These are phyloP conservation scores for Gorsachius goisagi DNA, from an alignment of 2,113 vertebrate genomes.

Conservation along the genomic window DNA sequence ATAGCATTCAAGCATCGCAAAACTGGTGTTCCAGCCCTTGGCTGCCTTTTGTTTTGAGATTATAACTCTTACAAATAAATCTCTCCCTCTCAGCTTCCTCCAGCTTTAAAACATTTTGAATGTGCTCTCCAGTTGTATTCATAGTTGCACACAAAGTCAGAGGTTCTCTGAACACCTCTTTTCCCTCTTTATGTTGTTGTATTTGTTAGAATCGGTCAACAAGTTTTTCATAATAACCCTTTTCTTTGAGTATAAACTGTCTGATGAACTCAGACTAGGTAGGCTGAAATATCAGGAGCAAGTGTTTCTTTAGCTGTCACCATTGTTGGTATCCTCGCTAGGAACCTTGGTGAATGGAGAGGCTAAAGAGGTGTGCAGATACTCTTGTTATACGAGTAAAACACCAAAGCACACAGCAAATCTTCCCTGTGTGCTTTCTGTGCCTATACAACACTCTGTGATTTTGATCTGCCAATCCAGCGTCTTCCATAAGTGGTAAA, in stretches of 20 bases:
- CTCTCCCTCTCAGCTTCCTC: neutral
- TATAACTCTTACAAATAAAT: neutral
- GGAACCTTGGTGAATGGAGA: neutral
- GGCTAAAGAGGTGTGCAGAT: neutral
- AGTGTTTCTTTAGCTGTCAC: neutral
- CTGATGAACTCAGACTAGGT: neutral
- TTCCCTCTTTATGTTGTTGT: neutral
- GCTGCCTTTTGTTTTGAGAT: neutral
- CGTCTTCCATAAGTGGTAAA: fast-evolving
- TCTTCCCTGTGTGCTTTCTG: neutral
- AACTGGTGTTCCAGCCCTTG: neutral
- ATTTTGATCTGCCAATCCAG: neutral
- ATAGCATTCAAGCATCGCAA: neutral
- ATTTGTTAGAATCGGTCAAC: neutral
- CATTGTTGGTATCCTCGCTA: neutral
- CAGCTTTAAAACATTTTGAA: neutral
- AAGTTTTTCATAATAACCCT: neutral
- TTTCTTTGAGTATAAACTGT: neutral
- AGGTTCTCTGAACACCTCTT: neutral
- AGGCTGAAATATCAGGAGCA: neutral
- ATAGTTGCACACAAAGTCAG: neutral
- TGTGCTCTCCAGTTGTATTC: neutral
- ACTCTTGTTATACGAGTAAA: neutral
- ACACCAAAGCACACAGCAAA: neutral
- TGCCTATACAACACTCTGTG: neutral